A percentile compares a stretch with the other conserved stretches of the same genome.
phyloP scores from a whole-genome alignment of 2,113 vertebrate species.

The Solea senegalensis region DNA sequence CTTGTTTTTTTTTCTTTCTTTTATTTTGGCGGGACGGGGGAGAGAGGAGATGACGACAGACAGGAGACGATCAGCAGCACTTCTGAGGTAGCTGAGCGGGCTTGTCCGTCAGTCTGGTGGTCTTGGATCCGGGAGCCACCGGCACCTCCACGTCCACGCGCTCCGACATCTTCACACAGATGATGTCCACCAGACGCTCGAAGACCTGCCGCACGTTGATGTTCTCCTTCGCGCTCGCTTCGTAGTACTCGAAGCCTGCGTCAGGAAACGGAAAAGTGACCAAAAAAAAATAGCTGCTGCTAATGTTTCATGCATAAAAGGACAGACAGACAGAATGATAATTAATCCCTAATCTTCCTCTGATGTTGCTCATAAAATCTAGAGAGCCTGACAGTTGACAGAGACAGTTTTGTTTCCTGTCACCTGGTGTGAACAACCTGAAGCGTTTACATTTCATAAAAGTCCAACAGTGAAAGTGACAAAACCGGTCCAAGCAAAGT shows the following conservation, averaged over 20 bases:
- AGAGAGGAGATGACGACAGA: not conserved
- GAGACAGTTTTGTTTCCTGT: too few species aligned
- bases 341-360: too few species aligned
- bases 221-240: slow-evolving; percentile 98
- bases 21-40: slow-evolving; percentile 1
- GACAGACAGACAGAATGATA: too few species aligned
- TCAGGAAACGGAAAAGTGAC: not conserved
- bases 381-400: too few species aligned
- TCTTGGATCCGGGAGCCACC: slow-evolving; percentile 83
- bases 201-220: slow-evolving; percentile 97
- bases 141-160: slow-evolving; percentile 89
- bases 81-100: slow-evolving; percentile 89
- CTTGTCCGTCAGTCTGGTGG: slow-evolving; percentile 89
- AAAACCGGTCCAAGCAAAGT: not conserved
- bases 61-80: slow-evolving; percentile 87
- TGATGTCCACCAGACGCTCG: slow-evolving; percentile 95
- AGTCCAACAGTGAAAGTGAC: too few species aligned
- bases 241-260: slow-evolving; percentile 96
- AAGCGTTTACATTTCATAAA: not conserved
- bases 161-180: slow-evolving; percentile 98
- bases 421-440: not conserved
- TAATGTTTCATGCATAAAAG: too few species aligned
- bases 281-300: not conserved
- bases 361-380: too few species aligned
- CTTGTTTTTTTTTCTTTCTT: slow-evolving; percentile 18